A percentile compares a stretch with the other conserved stretches of the same genome.
phyloP scores from a whole-genome alignment of 2,797 vertebrate genomes.

The Tympanoctomys barrerae region DNA sequence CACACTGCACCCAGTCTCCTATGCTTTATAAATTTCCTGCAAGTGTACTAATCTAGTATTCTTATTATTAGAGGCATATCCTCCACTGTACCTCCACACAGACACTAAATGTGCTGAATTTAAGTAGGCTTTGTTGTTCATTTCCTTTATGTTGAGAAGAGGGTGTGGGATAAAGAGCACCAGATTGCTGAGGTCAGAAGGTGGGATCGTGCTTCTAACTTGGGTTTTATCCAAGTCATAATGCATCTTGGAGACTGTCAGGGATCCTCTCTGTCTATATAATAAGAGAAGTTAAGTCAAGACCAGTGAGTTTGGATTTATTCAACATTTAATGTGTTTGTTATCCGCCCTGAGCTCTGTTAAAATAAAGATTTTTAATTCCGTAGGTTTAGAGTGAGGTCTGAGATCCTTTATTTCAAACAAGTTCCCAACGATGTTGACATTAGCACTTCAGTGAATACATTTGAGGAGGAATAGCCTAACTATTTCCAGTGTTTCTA shows the following conservation, averaged over 20 bases:
- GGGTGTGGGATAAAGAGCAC: background rate
- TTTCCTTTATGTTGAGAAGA: slow-evolving; percentile 38
- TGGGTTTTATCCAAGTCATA: background rate
- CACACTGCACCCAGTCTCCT: background rate
- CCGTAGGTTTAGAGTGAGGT: background rate
- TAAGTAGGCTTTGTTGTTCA: background rate
- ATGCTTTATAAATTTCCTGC: background rate
- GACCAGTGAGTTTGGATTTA: background rate
- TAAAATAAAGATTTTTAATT: slow-evolving; percentile 15
- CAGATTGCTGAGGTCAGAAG: background rate
- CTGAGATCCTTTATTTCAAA: slow-evolving; percentile 12
- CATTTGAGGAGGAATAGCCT: background rate
- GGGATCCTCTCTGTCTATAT: background rate
- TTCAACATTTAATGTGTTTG: background rate
- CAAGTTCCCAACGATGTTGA: background rate
- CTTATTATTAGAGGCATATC: background rate
- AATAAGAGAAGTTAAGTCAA: background rate
- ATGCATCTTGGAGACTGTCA: background rate
- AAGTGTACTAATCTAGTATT: background rate
- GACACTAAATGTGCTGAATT: background rate
- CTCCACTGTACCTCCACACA: background rate
- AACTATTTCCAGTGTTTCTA: background rate
- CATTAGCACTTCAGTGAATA: background rate
- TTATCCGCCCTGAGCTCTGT: background rate
- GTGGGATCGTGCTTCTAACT: background rate